phyloP scores from a whole-genome alignment of 2,888 invertebrate genomes.

The Drosophila colorata region DNA sequence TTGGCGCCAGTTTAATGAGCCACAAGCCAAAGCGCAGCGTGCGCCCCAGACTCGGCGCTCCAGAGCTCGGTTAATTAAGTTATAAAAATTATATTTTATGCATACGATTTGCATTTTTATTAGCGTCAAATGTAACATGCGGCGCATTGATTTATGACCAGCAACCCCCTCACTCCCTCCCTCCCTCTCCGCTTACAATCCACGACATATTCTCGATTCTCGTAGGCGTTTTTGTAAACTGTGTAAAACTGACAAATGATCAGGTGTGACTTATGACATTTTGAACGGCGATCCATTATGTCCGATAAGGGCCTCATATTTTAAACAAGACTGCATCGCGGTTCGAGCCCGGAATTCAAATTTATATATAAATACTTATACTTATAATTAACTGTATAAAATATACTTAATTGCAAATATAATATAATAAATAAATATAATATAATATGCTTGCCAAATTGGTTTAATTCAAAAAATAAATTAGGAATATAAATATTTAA shows the following conservation, averaged over 20 bases:
- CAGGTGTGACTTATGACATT: conserved; percentile 75
- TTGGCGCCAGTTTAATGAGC: conserved; percentile 75
- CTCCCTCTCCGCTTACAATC: background rate
- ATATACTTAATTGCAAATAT: no score
- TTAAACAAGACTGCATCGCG: background rate
- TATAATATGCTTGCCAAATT: no score
- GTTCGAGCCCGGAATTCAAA: background rate
- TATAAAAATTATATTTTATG: conserved; percentile 81
- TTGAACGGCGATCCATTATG: conserved; percentile 20
- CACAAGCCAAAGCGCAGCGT: conserved; percentile 65
- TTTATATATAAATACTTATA: background rate
- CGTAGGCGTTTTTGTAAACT: conserved; percentile 46
- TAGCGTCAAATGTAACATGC: conserved; percentile 71
- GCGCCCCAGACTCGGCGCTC: conserved; percentile 21
- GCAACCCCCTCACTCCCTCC: background rate
- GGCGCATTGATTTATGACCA: conserved; percentile 66
- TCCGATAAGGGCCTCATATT: conserved; percentile 11
- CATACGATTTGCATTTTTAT: conserved; percentile 78
- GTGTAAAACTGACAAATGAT: conserved; percentile 64
- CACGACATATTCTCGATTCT: no score
- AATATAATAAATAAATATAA: no score
- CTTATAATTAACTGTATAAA: no score
- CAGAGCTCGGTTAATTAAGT: conserved; percentile 64
- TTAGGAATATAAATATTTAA: no score
- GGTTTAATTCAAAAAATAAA: no score